These are phyloP conservation scores for Eupithecia inturbata DNA, from an alignment of 2,888 invertebrate genomes.

Conservation along the genomic window DNA sequence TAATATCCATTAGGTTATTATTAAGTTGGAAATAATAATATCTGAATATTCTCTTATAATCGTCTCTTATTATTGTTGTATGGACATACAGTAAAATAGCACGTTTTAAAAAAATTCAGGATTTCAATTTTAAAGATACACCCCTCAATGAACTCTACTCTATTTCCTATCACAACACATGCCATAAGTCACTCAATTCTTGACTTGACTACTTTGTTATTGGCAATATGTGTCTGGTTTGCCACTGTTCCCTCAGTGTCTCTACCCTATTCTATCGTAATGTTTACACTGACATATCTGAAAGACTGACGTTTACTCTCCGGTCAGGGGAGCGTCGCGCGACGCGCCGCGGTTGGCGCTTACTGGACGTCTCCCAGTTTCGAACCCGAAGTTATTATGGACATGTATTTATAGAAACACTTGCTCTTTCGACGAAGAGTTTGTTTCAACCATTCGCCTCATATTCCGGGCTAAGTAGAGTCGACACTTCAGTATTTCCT, in stretches of 20 bases:
- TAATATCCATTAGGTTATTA: no score
- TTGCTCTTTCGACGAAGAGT: slow-evolving; percentile 41
- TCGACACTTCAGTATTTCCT: neutral
- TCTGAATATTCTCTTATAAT: neutral
- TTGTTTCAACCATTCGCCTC: slow-evolving; percentile 6
- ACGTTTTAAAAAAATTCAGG: neutral
- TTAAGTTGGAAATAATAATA: no score
- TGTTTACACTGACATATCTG: slow-evolving; percentile 29
- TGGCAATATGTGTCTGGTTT: no score
- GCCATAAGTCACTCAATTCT: no score
- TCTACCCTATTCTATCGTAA: no score
- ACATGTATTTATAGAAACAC: slow-evolving; percentile 70
- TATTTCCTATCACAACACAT: neutral
- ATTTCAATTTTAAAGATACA: neutral
- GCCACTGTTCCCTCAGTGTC: no score
- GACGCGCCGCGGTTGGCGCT: slow-evolving; percentile 62
- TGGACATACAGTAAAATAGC: no score
- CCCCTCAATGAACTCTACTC: neutral
- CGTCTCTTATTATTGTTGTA: no score
- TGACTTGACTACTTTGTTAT: no score
- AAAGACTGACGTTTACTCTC: slow-evolving; percentile 36
- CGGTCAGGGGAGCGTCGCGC: slow-evolving; percentile 45
- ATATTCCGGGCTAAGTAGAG: neutral
- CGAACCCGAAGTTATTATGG: slow-evolving; percentile 54
- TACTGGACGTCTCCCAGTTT: slow-evolving; percentile 62